These are phyloP conservation scores for Denticeps clupeoides DNA, from an alignment of 2,797 vertebrate genomes.

Conservation along the genomic window DNA sequence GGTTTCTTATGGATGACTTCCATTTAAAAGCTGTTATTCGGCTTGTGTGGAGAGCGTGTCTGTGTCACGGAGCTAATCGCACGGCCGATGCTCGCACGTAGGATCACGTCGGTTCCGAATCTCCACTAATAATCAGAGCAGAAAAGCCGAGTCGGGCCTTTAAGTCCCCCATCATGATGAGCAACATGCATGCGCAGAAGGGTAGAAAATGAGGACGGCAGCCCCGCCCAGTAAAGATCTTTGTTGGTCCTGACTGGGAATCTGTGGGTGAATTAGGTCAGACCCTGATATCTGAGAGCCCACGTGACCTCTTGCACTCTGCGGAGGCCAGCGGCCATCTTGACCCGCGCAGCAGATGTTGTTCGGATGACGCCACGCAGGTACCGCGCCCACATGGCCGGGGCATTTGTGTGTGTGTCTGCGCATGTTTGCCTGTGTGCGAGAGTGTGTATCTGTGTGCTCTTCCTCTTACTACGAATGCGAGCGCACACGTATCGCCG, in stretches of 20 bases:
- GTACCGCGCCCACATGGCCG: conserved; percentile 20
- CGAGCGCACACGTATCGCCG: conserved; percentile 69
- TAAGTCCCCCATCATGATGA: too few species aligned
- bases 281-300: conserved; percentile 7
- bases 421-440: not conserved
- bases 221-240: not conserved
- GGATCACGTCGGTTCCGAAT: not conserved
- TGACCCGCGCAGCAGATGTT: conserved; percentile 36
- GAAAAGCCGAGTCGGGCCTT: too few species aligned
- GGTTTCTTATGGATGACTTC: conserved; percentile 38
- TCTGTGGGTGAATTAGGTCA: conserved; percentile 1
- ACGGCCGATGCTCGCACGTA: conserved; percentile 17
- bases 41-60: conserved; percentile 26
- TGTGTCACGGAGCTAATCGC: conserved; percentile 28
- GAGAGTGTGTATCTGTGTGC: conserved; percentile 16
- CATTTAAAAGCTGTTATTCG: conserved; percentile 35
- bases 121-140: too few species aligned
- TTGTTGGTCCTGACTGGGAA: not conserved
- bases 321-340: conserved; percentile 17
- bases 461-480: conserved; percentile 30
- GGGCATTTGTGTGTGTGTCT: too few species aligned
- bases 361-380: conserved; percentile 25
- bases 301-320: conserved; percentile 9
- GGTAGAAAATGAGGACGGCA: too few species aligned
- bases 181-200: too few species aligned